Base-by-base conservation (phyloP, 2,113 vertebrate species). In the Lophius piscatorius region DNA sequence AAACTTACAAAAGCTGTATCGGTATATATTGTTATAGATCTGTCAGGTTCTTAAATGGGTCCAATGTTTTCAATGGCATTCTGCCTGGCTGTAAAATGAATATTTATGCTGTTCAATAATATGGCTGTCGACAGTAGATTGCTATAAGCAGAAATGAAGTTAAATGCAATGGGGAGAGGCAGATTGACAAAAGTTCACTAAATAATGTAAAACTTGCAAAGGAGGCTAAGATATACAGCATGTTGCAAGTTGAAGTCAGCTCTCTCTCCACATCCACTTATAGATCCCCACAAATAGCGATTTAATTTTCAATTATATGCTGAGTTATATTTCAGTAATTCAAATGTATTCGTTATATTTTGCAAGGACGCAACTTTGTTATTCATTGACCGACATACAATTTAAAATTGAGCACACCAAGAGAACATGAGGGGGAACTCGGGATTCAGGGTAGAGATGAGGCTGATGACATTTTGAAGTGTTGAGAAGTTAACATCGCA, bases 91-190 rank as follows among this genome's bases (percentile, higher is more conserved):
- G 31, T 49, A 38, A 51, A 67, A 83, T 74, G 62, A 68, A 84
- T 81, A 83, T 81, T 75, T 73, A 82, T 77, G 59, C 54, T 28
- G 29, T 48, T 61, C 66, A 64, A 47, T 62, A 72, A 80, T 68
- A 66, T 67, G 63, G 51, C 74, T 74, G 83, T 79, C 69, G 68
- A 47, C 74, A 67, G 74, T 76, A 74, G 70, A 74, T 74, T 61
- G 58, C 41, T 60, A 70, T 63, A 84, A 78, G 51, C 60, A 66
- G 58, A 59, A 57, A 59, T 56, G 21, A 71, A 54, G 64, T 59
- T 47, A 69, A 22, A 17, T 68, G 56, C 24, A 60, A 74, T 69
- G 40, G 38, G 48, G 29, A 78, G 64, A 65, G 16, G 42, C 59
- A 63, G 12, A 68, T 29, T 52, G n/a, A 23, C 35, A 38, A 42